Evolutionary conservation across 2,888 invertebrate species (phyloP), one percentile per base, ranked within the genome.

Genomic region (Nomada hirtipes): DNA sequence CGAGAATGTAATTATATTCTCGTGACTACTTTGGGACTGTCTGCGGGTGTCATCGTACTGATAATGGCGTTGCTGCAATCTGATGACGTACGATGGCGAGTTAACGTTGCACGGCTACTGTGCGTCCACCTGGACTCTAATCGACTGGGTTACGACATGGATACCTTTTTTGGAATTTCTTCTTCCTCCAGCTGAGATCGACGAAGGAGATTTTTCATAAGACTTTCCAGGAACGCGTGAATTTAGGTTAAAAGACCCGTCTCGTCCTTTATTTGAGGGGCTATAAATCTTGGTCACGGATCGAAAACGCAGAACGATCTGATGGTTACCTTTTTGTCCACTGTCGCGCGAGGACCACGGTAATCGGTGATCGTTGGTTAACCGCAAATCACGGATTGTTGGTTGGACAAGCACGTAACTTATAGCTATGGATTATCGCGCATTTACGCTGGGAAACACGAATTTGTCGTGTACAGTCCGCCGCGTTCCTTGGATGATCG

Each of bases 331-430:
- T 36, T 52, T 26, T 71, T 44, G 55, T 44, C 55, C 20, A 23
- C 3, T 63, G 71, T 79, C 67, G 55, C 52, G 29, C 53, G 36
- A 68, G 52, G 20, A 42, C 47, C 52, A 64, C 59, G 69, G 29
- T 60, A 61, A 44, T 20, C 65, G 36, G 63, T 26, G n/a, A 23
- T 26, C 11, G 36, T 47, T 11, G 79, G 80, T 79, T 80, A 79
- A 82, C 82, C 82, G 72, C 82, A 80, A 82, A 82, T 82, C 81
- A 59, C 15, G 60, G 72, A 72, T 72, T 76, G 68, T 82, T 76
- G 47, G 55, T 55, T 23, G 36, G 53, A 36, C 50, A 20, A 67
- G 57, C 82, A 70, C 75, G 79, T 82, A 82, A n/a, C 55, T 70
- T 57, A 74, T 70, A 70, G 59, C 65, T 63, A 63, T 57, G 44